Evolutionary conservation across 2,797 vertebrate genomes (phyloP).

Genomic region (Sylvia borin): DNA sequence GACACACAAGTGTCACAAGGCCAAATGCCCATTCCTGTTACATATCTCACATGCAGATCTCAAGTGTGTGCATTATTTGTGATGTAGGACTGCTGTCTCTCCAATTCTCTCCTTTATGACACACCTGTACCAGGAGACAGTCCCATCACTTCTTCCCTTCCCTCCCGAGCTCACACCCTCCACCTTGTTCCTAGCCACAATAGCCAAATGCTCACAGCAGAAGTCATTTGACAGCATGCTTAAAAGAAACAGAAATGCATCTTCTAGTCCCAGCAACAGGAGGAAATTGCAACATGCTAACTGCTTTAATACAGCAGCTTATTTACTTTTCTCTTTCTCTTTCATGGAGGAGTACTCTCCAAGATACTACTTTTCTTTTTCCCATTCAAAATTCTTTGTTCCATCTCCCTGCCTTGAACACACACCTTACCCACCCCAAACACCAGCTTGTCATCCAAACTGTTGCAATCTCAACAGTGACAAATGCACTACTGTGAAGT

Average conservation of each 20-base stretch:
- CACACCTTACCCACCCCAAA: background rate
- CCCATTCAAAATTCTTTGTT: background rate
- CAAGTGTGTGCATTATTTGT: background rate
- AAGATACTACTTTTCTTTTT: background rate
- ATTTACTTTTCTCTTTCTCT: background rate
- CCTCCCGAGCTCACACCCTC: accelerated
- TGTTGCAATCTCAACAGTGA: background rate
- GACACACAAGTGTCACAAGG: background rate
- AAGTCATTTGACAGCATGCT: background rate
- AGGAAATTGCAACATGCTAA: background rate
- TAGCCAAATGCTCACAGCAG: background rate
- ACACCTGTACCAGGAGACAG: background rate
- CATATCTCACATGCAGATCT: background rate
- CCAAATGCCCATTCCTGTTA: background rate
- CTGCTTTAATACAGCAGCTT: background rate
- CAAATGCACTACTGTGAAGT: background rate
- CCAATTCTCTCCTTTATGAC: background rate
- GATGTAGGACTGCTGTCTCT: background rate
- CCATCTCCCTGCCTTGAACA: background rate
- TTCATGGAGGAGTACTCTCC: background rate
- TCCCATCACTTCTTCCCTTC: background rate
- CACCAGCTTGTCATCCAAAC: background rate
- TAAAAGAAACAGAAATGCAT: background rate
- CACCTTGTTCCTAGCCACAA: background rate
- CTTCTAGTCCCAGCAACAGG: background rate